phyloP scores from a whole-genome alignment of 1,140 invertebrate genomes.

The Micrasema longulum region DNA sequence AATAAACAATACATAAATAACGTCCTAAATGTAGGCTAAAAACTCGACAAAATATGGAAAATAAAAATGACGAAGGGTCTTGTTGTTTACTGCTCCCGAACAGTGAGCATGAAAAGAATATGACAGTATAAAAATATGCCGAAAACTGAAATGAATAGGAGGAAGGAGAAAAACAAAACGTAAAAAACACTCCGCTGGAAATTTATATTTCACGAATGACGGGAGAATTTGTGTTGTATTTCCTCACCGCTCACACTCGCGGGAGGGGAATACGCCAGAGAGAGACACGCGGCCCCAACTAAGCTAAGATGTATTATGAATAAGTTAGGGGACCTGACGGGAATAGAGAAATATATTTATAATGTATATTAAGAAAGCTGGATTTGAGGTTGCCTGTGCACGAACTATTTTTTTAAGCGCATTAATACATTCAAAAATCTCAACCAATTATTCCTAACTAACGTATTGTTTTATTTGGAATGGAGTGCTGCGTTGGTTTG shows the following conservation, averaged over 20 bases:
- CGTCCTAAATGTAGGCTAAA: no score
- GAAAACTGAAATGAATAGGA: constrained; percentile 44
- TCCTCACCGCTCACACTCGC: neutral
- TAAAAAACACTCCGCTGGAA: constrained; percentile 45
- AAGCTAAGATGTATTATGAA: neutral
- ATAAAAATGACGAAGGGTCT: neutral
- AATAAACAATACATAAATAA: no score
- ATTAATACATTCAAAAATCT: no score
- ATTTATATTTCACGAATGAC: constrained; percentile 49
- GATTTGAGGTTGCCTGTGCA: no score
- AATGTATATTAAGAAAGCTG: no score
- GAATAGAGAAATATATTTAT: no score
- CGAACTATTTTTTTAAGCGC: no score
- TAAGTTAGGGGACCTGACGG: no score
- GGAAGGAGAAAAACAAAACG: constrained; percentile 42
- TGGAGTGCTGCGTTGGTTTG: no score
- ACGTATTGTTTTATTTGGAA: no score
- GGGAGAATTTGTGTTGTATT: constrained; percentile 33
- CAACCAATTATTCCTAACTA: no score
- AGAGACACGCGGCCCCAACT: neutral
- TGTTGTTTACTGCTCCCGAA: constrained; percentile 11
- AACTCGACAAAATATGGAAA: no score
- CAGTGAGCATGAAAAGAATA: constrained; percentile 34
- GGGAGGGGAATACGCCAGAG: neutral
- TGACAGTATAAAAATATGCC: constrained; percentile 43